Percentiles rank a stretch among this genome's conserved stretches.
Evolutionary conservation across 2,113 vertebrate genomes (phyloP).

Genomic region (Aptenodytes patagonicus): DNA sequence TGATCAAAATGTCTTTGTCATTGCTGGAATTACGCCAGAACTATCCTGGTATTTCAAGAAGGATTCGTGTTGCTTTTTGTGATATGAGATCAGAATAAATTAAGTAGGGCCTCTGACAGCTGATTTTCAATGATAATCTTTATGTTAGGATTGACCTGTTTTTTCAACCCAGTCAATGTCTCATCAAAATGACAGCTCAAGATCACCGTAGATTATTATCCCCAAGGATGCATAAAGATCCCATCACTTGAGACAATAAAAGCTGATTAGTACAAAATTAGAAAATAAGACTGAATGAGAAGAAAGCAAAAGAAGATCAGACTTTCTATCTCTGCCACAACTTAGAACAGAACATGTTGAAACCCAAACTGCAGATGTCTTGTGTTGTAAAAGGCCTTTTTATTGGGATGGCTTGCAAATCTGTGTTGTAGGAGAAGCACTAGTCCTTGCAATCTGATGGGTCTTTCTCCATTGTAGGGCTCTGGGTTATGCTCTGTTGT

Average conservation of each 20-base stretch:
- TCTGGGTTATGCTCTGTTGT: neutral
- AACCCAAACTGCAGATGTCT: neutral
- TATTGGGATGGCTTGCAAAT: neutral
- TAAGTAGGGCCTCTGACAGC: conserved; percentile 39
- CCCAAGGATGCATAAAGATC: conserved; percentile 15
- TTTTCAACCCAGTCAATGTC: conserved; percentile 44
- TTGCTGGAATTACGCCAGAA: neutral
- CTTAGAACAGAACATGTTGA: neutral
- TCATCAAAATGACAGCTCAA: conserved; percentile 16
- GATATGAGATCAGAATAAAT: conserved; percentile 55
- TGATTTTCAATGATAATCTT: conserved; percentile 52
- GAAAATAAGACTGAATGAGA: neutral
- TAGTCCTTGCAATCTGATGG: neutral
- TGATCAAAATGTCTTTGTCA: conserved; percentile 53
- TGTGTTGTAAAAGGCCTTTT: neutral
- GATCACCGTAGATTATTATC: conserved; percentile 4
- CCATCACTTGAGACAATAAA: neutral
- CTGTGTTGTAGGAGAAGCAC: neutral
- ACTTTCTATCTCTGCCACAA: neutral
- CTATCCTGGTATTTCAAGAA: conserved; percentile 20
- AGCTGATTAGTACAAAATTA: conserved; percentile 8
- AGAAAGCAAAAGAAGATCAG: neutral
- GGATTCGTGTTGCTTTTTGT: conserved; percentile 25
- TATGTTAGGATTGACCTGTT: conserved; percentile 51
- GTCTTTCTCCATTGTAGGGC: neutral